A percentile compares a stretch with the other conserved stretches of the same genome.
phyloP scores from a whole-genome alignment of 1,140 invertebrate species.

The Oreohelix idahoensis region DNA sequence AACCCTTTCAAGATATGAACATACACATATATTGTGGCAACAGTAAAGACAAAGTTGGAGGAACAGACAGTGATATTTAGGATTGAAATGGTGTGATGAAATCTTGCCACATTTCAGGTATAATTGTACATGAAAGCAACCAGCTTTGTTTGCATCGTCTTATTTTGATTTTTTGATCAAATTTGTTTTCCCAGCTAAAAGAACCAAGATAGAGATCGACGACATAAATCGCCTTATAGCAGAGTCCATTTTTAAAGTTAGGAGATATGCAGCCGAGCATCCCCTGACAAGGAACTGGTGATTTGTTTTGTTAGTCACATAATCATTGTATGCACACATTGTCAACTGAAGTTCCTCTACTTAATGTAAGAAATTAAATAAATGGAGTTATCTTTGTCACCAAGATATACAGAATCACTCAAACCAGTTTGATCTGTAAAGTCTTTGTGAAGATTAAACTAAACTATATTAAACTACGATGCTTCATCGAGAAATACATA shows the following conservation, averaged over 20 bases:
- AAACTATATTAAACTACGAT: no score
- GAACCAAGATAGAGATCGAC: slow-evolving; percentile 63
- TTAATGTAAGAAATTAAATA: no score
- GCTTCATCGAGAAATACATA: no score
- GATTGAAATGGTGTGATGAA: background rate
- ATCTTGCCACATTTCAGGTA: background rate
- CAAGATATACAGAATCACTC: no score
- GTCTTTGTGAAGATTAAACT: no score
- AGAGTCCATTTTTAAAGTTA: slow-evolving; percentile 74
- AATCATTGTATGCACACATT: no score
- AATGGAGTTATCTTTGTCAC: no score
- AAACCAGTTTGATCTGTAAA: no score
- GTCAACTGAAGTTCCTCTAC: no score
- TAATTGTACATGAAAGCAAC: background rate
- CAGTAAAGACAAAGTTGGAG: background rate
- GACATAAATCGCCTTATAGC: slow-evolving; percentile 71
- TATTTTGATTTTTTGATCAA: background rate
- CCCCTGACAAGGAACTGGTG: slow-evolving; percentile 77
- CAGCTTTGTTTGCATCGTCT: no score
- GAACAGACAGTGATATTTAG: background rate
- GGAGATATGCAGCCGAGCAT: slow-evolving; percentile 79
- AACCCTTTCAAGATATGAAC: no score
- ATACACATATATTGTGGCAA: no score
- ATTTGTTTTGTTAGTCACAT: background rate
- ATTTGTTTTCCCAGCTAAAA: slow-evolving; percentile 44